Evolutionary conservation across 2,888 invertebrate species (phyloP), one percentile per base, ranked within the genome.

Genomic region (Leucoma salicis): DNA sequence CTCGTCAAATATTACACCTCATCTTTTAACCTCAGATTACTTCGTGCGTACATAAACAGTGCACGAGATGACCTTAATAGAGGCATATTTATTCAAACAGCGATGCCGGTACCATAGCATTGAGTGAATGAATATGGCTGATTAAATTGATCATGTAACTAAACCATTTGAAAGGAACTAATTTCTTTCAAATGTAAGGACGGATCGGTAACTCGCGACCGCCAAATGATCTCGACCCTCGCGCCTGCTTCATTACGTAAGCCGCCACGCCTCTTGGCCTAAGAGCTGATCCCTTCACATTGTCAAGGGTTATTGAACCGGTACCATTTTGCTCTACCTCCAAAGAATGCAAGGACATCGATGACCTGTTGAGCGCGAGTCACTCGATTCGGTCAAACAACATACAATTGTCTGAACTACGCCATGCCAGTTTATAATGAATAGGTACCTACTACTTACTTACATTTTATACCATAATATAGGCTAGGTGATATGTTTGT

Each of bases 331-430:
- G 78, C 70, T 80, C 68, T 75, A 74, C 74, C 74, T 73, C 73
- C 65, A 67, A 83, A 83, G 84, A 84, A 85, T 85, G 84, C 85
- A 84, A 84, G 82, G 83, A 80, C 83, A 78, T 55, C 74, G 78
- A 81, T 80, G 78, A 71, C 61, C 68, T 70, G 70, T 57, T 66
- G 70, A 58, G 53, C 57, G 58, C 49, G 54, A 43, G 44, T 49
- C 34, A 42, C 47, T 53, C 37, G 47, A 40, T 53, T 48, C 25
- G 39, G 52, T 42, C 48, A 35, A 49, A 46, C 46, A 37, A 44
- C 39, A 41, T 46, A 38, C 46, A 29, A 4, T 11, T 29, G 14
- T 14, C 14, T 14, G 2, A n/a, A n/a, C n/a, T n/a, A n/a, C n/a
- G n/a, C n/a, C n/a, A n/a, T n/a, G n/a, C n/a, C n/a, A n/a, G n/a